Base-by-base conservation (phyloP, 1,140 invertebrate species). In the Halictus rubicundus region DNA sequence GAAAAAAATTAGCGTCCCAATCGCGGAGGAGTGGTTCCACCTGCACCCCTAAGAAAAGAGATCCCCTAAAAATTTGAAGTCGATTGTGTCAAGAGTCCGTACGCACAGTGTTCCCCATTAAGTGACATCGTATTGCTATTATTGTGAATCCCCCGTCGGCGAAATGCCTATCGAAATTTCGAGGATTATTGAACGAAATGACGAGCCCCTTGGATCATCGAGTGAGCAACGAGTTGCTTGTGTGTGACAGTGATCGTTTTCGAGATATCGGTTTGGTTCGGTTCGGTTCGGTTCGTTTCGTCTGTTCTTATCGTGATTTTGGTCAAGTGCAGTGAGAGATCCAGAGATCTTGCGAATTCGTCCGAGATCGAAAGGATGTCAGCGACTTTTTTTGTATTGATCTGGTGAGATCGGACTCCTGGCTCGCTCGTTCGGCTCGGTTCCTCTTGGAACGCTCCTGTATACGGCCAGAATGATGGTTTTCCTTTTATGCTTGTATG, bases 311-410 rank as follows among this genome's bases (percentile, higher is more conserved):
- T 78, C 57, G 76, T 54, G 46, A 12, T 5, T 27, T 12, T 25
- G 9, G 3, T 46, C 0, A 10, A 46, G 16, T 37, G 23, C 19
- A 42, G 59, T 10, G 42, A 27, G 10, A 19, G 23, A 57, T 72
- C n/a, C 27, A 21, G 14, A 37, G 46, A 70, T 72, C 46, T 14
- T 39, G 49, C 0, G 25, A 57, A 72, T 72, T 32, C 5, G 69
- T 57, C 46, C 54, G 46, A 71, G 69, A 78, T 72, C 23, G 19
- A 49, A 65, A 32, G 61, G 42, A 63, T 57, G 21, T 72, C 76
- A 4, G 23, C 32, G 32, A 78, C 59, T 54, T 64, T 78, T 32
- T 70, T 72, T 19, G 68, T 72, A 78, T 78, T 23, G 76, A 78
- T 78, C 54, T 69, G 65, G 1, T 19, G 16, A 37, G 27, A 63